Percentiles rank a stretch among this genome's conserved stretches.
Conservation (phyloP, 2,113 vertebrate species). For the Neotoma lepida region DNA sequence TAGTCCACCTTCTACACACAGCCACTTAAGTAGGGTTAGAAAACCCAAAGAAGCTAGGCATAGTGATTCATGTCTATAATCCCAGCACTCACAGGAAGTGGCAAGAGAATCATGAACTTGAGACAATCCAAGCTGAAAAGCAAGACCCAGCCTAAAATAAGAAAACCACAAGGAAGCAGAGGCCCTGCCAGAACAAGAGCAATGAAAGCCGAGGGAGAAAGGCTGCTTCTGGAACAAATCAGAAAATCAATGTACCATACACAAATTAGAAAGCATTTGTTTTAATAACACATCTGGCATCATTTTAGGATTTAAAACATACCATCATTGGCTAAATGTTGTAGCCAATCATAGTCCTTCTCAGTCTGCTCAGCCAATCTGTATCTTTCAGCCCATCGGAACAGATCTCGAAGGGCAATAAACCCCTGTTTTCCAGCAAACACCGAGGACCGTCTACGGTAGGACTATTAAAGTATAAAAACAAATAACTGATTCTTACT, state of each 20-base stretch:
- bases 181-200: background rate
- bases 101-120: background rate
- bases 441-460: conserved; percentile 94
- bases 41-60: background rate
- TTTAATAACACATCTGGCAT: background rate
- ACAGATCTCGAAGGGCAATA: conserved; percentile 96
- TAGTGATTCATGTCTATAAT: background rate
- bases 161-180: background rate
- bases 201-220: background rate
- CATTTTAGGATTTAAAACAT: conserved; percentile 63
- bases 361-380: conserved; percentile 90
- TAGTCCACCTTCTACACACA: background rate
- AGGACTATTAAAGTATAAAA: conserved; percentile 85
- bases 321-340: conserved; percentile 98
- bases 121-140: background rate
- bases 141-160: background rate
- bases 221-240: background rate
- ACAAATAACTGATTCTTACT: background rate
- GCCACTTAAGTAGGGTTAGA: background rate
- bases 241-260: background rate
- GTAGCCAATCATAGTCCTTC: conserved; percentile 94
- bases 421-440: conserved; percentile 99
- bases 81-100: background rate
- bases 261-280: background rate
- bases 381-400: conserved; percentile 98